Conservation (phyloP, 2,888 invertebrate genomes). For the Zootermopsis nevadensis region DNA sequence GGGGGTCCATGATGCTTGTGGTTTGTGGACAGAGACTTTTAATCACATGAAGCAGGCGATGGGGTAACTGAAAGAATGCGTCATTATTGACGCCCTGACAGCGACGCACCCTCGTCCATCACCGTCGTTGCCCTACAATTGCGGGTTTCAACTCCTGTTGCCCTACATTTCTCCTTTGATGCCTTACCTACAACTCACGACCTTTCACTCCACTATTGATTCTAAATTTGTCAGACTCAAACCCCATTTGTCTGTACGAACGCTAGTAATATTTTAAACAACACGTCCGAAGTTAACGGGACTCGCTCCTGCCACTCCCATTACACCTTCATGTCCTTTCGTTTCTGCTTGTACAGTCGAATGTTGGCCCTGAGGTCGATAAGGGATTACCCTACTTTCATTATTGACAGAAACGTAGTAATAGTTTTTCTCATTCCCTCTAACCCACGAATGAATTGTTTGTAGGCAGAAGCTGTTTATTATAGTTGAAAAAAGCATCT, state of each 20-base stretch:
- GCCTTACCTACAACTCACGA: constrained; percentile 1
- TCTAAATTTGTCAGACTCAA: constrained; percentile 37
- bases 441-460: too few relatives aligned
- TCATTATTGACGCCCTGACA: not conserved
- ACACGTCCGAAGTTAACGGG: constrained; percentile 6
- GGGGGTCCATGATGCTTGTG: too few relatives aligned
- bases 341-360: not conserved
- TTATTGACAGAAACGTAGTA: not conserved
- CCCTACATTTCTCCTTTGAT: too few relatives aligned
- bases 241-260: constrained; percentile 26
- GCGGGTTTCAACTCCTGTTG: too few relatives aligned
- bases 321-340: not conserved
- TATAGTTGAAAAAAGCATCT: too few relatives aligned
- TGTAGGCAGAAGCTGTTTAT: too few relatives aligned
- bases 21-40: not conserved
- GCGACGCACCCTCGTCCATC: not conserved
- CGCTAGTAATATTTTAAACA: constrained; percentile 28
- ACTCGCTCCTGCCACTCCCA: not conserved
- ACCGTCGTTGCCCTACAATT: not conserved
- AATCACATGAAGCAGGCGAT: not conserved
- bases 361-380: constrained; percentile 15
- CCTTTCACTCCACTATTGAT: constrained; percentile 27
- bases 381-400: constrained; percentile 17
- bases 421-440: too few relatives aligned
- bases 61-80: not conserved